Evolutionary conservation across 1,140 invertebrate species (phyloP).

Genomic region (Panulirus ornatus): DNA sequence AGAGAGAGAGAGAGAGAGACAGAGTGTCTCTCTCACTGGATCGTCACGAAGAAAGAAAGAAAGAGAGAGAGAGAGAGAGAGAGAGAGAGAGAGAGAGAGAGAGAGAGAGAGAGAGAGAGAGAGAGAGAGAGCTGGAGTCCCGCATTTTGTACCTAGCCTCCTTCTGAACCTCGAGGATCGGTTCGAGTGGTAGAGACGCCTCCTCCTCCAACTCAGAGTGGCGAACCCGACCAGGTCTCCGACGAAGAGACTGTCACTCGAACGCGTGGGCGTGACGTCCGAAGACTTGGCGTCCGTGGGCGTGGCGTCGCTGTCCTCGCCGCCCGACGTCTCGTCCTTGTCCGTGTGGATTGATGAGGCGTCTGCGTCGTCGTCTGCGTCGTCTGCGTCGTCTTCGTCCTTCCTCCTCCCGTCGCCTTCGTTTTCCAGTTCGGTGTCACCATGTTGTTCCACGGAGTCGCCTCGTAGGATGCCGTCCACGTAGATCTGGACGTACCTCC

Average conservation of each 20-base stretch:
- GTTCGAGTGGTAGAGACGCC: neutral
- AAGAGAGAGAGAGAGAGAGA: neutral
- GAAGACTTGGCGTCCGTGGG: neutral
- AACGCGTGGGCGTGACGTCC: conserved; percentile 25
- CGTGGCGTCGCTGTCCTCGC: too few relatives aligned
- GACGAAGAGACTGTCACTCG: conserved; percentile 6
- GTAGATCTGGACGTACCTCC: conserved; percentile 3
- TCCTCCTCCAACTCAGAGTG: conserved; percentile 3
- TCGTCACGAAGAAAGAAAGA: neutral
- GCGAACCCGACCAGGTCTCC: neutral
- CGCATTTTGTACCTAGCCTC: neutral
- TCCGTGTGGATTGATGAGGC: too few relatives aligned
- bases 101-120: neutral
- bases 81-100: neutral
- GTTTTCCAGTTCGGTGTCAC: neutral
- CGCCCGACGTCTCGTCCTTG: too few relatives aligned
- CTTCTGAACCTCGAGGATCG: neutral
- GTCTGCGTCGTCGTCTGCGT: conserved; percentile 13
- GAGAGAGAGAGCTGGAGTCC: too few relatives aligned
- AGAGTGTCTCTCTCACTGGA: too few relatives aligned
- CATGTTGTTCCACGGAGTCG: neutral
- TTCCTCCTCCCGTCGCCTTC: too few relatives aligned
- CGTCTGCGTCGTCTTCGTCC: neutral
- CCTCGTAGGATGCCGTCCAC: neutral
- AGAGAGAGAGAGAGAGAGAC: too few relatives aligned